Percentiles rank a stretch among this genome's conserved stretches.
Evolutionary conservation across 2,797 vertebrate genomes (phyloP).

Genomic region (Choloepus didactylus): DNA sequence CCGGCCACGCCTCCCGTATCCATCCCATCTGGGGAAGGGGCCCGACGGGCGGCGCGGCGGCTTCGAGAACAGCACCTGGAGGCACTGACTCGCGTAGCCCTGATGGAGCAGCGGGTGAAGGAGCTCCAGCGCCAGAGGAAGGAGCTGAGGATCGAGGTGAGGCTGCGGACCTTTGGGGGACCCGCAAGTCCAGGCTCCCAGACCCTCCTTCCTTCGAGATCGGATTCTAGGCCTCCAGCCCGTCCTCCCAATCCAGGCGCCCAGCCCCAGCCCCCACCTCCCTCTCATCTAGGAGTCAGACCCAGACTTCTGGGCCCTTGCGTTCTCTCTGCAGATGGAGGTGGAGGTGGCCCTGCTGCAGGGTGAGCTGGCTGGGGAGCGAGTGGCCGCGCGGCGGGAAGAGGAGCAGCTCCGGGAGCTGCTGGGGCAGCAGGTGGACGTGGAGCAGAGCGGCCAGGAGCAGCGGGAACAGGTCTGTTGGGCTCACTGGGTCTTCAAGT

Average conservation of each 20-base stretch:
- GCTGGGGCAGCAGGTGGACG: slow-evolving; percentile 83
- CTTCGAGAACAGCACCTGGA: slow-evolving; percentile 79
- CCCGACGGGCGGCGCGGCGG: slow-evolving; percentile 34
- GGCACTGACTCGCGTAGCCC: slow-evolving; percentile 83
- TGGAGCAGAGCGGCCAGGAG: slow-evolving; percentile 70
- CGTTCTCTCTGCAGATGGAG: slow-evolving; percentile 89
- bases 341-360: slow-evolving; percentile 93
- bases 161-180: not conserved
- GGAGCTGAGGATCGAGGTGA: slow-evolving; percentile 94
- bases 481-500: not conserved
- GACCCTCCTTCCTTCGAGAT: not conserved
- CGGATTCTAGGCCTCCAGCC: not conserved
- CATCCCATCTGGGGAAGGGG: not conserved
- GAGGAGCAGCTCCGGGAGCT: slow-evolving; percentile 89
- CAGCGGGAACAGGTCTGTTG: slow-evolving; percentile 87
- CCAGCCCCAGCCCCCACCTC: not conserved
- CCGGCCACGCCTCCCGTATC: not conserved
- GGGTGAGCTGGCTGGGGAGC: slow-evolving; percentile 93
- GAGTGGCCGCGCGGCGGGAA: slow-evolving; percentile 87
- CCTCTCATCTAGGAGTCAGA: not conserved
- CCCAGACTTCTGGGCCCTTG: not conserved
- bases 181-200: not conserved
- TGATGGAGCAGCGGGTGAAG: slow-evolving; percentile 90
- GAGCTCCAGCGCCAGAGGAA: slow-evolving; percentile 94
- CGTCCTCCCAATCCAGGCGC: not conserved